Evolutionary conservation across 2,797 vertebrate genomes (phyloP), one percentile per base, ranked within the genome.

Genomic region (Emys orbicularis): DNA sequence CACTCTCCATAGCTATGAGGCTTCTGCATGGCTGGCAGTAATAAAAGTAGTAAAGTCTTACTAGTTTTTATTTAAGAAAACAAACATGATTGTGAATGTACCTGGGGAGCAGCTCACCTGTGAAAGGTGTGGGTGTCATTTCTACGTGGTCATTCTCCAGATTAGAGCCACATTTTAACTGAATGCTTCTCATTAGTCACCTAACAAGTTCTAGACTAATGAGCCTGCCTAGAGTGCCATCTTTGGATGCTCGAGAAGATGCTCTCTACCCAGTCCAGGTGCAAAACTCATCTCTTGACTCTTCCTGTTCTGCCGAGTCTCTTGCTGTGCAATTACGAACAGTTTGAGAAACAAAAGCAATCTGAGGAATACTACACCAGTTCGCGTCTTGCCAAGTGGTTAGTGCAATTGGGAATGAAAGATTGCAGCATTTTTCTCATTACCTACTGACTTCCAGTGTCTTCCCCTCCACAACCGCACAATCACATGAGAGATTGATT

Each of bases 391-490:
- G 77, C 27, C 37, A 12, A 12, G 15, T 52, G 5, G 50, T n/a
- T 57, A 31, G 49, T 50, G 77, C 31, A 0, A 0, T 0, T 0
- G 0, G 37, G 0, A 0, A 44, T 0, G 5, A 0, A 1, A 57
- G 52, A 77, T 65, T 56, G 79, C 0, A 2, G 8, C 7, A 34
- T 53, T 87, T 47, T 77, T 0, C 5, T 29, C 1, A 0, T 56
- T 56, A 72, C 90, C 88, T 88, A 53, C 37, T 21, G 52, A 8
- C 52, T 47, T 41, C 52, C 23, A 68, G 52, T 52, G 81, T 68
- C 59, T 81, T 91, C 77, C 84, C 88, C 52, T 0, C 0, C 52
- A 4, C 3, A 12, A 83, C 79, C 50, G 59, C 47, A 50, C 1
- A 3, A 1, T 0, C 0, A 72, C 0, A n/a, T 34, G 0, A 94